phyloP scores from a whole-genome alignment of 1,140 invertebrate genomes.

The Halictus rubicundus region DNA sequence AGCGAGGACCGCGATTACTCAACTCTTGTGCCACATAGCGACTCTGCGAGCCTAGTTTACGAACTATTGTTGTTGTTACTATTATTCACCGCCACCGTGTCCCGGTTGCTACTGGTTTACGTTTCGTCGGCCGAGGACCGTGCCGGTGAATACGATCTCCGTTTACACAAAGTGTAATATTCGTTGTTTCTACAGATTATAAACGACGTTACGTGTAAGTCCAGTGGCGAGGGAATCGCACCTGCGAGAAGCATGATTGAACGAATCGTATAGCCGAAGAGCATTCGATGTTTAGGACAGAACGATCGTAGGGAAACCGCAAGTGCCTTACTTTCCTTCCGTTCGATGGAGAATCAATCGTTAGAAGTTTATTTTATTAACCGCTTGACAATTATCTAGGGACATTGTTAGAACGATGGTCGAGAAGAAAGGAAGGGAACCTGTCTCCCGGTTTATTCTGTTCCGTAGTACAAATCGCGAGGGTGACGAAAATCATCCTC shows the following conservation, averaged over 20 bases:
- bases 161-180: slow-evolving; percentile 31
- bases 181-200: slow-evolving; percentile 19
- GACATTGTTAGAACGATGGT: not conserved
- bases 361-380: slow-evolving; percentile 16
- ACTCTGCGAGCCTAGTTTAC: not conserved
- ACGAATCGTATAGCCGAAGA: not conserved
- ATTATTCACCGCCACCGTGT: slow-evolving; percentile 28
- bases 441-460: not conserved
- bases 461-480: slow-evolving; percentile 30
- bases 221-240: not conserved
- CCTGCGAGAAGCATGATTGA: not conserved
- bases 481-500: not conserved
- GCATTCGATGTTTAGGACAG: not conserved
- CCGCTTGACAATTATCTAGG: not conserved
- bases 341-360: slow-evolving; percentile 8
- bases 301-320: not conserved
- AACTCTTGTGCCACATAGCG: slow-evolving; percentile 18
- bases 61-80: slow-evolving; percentile 31
- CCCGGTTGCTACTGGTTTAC: slow-evolving; percentile 4
- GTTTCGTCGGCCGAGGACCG: not conserved
- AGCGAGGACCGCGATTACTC: not conserved
- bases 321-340: slow-evolving; percentile 34
- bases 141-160: slow-evolving; percentile 34
- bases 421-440: not conserved
- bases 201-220: not conserved